These are phyloP conservation scores for Coelopa frigida DNA, from an alignment of 1,140 invertebrate genomes.

Conservation along the genomic window DNA sequence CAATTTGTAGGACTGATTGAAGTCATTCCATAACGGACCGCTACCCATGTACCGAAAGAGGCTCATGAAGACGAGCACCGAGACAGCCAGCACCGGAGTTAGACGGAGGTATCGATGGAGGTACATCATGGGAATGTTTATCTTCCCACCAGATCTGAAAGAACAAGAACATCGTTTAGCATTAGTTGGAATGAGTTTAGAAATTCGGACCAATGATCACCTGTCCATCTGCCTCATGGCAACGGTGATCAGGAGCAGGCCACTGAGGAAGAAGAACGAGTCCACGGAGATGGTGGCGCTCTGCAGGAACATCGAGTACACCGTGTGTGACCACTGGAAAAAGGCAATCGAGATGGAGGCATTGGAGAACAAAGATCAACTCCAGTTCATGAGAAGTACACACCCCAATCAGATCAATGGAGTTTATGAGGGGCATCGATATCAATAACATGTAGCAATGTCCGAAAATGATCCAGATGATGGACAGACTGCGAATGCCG, in stretches of 20 bases:
- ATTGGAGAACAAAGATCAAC: too few relatives aligned
- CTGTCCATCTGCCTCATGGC: slow-evolving; percentile 56
- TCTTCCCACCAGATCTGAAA: slow-evolving; percentile 19
- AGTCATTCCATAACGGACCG: slow-evolving; percentile 53
- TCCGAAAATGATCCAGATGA: too few relatives aligned
- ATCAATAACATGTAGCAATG: too few relatives aligned
- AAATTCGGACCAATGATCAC: too few relatives aligned
- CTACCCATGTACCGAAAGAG: slow-evolving; percentile 49
- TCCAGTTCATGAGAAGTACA: too few relatives aligned
- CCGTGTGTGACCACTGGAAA: slow-evolving; percentile 43
- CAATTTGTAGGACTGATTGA: slow-evolving; percentile 53
- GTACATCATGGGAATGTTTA: slow-evolving; percentile 46
- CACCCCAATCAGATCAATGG: too few relatives aligned
- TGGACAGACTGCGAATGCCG: too few relatives aligned
- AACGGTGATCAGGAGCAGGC: slow-evolving; percentile 57
- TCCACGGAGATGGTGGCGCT: slow-evolving; percentile 58
- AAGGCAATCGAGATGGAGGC: background rate
- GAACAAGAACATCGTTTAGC: too few relatives aligned
- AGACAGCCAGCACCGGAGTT: slow-evolving; percentile 53
- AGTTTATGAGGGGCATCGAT: too few relatives aligned
- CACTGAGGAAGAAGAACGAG: slow-evolving; percentile 61
- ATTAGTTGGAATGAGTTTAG: too few relatives aligned
- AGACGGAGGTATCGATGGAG: slow-evolving; percentile 52
- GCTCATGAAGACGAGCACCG: slow-evolving; percentile 50
- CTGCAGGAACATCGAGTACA: slow-evolving; percentile 52